A percentile compares a stretch with the other conserved stretches of the same genome.
Conservation (phyloP, 2,888 invertebrate species). For the Graphium colonna region DNA sequence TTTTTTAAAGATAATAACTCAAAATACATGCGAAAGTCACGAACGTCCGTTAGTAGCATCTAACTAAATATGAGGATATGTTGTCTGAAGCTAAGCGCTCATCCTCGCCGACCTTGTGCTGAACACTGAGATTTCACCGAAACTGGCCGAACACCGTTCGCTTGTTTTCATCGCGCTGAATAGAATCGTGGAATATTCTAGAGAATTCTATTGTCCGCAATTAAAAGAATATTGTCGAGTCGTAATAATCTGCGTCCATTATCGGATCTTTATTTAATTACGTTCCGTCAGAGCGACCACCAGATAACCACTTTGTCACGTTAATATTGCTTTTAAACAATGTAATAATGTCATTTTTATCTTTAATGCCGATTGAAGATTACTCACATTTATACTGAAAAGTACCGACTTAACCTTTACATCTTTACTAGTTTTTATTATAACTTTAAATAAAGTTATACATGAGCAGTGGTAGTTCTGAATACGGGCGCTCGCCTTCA, state of each 20-base stretch:
- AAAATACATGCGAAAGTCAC: too few relatives aligned
- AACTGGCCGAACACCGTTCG: neutral
- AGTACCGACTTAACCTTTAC: too few relatives aligned
- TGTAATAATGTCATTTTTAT: neutral
- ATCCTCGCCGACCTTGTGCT: slow-evolving; percentile 14
- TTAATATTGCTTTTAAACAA: neutral
- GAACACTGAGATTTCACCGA: slow-evolving; percentile 7
- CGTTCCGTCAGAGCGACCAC: neutral
- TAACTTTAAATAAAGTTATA: too few relatives aligned
- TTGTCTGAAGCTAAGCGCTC: slow-evolving; percentile 1
- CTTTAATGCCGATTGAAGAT: neutral
- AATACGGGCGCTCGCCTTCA: too few relatives aligned
- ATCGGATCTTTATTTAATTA: slow-evolving; percentile 3
- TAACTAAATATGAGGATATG: too few relatives aligned
- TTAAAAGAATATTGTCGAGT: neutral
- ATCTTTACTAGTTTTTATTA: too few relatives aligned
- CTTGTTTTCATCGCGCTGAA: neutral
- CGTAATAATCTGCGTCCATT: neutral
- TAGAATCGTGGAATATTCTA: neutral
- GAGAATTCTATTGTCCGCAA: neutral
- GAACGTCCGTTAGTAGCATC: too few relatives aligned
- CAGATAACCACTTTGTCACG: neutral
- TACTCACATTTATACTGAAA: too few relatives aligned
- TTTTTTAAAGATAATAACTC: too few relatives aligned
- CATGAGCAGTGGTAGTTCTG: too few relatives aligned